These are phyloP conservation scores for Paracentrotus lividus DNA, from an alignment of 53 echinoderm and acorn worm genomes.

Conservation along the genomic window DNA sequence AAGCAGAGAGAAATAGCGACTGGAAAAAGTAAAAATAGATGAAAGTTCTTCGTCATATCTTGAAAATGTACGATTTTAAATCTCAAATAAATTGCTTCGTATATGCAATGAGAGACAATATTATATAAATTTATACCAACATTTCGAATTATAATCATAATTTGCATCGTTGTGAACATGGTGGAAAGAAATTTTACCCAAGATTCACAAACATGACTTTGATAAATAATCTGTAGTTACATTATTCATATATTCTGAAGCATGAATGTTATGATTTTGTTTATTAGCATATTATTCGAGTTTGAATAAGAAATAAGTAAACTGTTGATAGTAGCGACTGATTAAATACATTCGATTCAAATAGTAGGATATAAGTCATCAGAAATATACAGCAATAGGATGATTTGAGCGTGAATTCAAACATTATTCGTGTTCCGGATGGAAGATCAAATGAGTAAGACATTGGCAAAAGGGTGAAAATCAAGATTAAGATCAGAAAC, in stretches of 20 bases:
- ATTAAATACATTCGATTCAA: too few species aligned
- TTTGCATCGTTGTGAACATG: too few species aligned
- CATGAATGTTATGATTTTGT: neutral
- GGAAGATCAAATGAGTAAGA: neutral
- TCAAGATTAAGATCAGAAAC: neutral
- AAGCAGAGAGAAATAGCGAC: neutral
- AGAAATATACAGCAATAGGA: neutral
- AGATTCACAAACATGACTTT: too few species aligned
- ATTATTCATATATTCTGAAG: neutral
- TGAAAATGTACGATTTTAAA: neutral
- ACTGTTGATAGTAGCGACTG: too few species aligned
- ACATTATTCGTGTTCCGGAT: neutral
- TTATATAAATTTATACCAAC: too few species aligned
- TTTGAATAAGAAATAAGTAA: too few species aligned
- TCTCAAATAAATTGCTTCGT: too few species aligned
- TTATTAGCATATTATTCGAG: too few species aligned
- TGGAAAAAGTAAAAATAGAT: neutral
- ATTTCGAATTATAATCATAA: too few species aligned
- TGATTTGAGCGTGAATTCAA: neutral
- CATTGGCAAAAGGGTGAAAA: neutral
- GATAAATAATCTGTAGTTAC: too few species aligned
- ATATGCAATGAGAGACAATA: too few species aligned
- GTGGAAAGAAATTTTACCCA: too few species aligned
- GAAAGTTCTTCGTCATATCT: neutral
- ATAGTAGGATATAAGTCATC: neutral